These are phyloP conservation scores for Marmota flaviventris DNA, from an alignment of 2,113 vertebrate species.

Conservation along the genomic window DNA sequence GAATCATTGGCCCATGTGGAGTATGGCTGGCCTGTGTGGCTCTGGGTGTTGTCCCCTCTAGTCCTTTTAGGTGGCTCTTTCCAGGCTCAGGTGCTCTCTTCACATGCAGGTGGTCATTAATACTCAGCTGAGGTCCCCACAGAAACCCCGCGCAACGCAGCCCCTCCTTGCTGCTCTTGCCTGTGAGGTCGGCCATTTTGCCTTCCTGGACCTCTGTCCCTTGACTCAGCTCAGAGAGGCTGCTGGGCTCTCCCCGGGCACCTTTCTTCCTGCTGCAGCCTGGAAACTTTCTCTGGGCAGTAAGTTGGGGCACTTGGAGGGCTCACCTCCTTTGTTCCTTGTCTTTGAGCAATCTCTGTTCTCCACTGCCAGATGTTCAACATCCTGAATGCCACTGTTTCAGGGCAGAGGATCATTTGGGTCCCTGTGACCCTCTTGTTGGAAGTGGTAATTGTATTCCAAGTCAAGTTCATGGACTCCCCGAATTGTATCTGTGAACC, in stretches of 20 bases:
- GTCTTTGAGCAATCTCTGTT: too few species aligned
- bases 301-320: neutral
- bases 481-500: too few species aligned
- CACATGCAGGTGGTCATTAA: neutral
- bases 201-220: neutral
- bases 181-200: neutral
- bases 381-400: neutral
- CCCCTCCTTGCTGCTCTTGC: neutral
- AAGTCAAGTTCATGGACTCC: too few species aligned
- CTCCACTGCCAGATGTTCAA: neutral
- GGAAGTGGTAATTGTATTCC: neutral
- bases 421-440: neutral
- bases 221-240: neutral
- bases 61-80: neutral
- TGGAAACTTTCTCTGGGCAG: neutral
- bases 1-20: neutral
- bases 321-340: neutral
- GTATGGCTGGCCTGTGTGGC: too few species aligned
- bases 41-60: neutral
- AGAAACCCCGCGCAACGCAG: neutral
- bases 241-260: neutral
- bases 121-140: neutral
- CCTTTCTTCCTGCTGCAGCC: accelerated
- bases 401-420: neutral
- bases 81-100: neutral